phyloP scores from a whole-genome alignment of 2,797 vertebrate genomes.

The Gallinago stenura region DNA sequence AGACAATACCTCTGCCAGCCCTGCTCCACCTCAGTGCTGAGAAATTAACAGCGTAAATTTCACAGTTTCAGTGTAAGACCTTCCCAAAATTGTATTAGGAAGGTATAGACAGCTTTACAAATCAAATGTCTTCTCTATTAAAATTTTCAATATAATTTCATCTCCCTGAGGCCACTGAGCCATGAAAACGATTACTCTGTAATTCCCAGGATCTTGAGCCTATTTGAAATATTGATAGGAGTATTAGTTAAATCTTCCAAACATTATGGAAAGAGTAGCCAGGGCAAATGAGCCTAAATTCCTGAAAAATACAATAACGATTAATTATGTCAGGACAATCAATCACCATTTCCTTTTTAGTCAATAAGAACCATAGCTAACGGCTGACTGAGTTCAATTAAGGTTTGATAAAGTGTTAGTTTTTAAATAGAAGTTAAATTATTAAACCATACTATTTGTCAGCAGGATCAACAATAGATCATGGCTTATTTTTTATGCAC shows the following conservation, averaged over 20 bases:
- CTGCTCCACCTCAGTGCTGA: neutral
- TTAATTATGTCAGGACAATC: neutral
- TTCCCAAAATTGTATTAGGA: neutral
- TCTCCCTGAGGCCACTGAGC: neutral
- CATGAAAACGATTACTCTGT: neutral
- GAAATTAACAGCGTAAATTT: neutral
- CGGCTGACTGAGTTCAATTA: slow-evolving; percentile 38
- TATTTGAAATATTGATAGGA: slow-evolving; percentile 23
- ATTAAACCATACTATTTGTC: neutral
- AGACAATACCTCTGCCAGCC: neutral
- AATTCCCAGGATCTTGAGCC: slow-evolving; percentile 3
- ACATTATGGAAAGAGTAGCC: neutral
- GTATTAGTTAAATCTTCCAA: slow-evolving; percentile 23
- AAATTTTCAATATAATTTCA: neutral
- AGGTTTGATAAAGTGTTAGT: neutral
- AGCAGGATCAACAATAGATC: neutral
- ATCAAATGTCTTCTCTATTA: neutral
- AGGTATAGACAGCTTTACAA: neutral
- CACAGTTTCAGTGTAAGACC: neutral
- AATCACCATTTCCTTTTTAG: slow-evolving; percentile 26
- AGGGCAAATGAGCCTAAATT: neutral
- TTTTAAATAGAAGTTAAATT: slow-evolving; percentile 47
- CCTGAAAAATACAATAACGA: slow-evolving; percentile 17
- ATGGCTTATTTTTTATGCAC: neutral
- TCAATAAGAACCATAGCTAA: slow-evolving; percentile 16